phyloP scores from a whole-genome alignment of 1,140 invertebrate genomes.

The Drosophila mauritiana region DNA sequence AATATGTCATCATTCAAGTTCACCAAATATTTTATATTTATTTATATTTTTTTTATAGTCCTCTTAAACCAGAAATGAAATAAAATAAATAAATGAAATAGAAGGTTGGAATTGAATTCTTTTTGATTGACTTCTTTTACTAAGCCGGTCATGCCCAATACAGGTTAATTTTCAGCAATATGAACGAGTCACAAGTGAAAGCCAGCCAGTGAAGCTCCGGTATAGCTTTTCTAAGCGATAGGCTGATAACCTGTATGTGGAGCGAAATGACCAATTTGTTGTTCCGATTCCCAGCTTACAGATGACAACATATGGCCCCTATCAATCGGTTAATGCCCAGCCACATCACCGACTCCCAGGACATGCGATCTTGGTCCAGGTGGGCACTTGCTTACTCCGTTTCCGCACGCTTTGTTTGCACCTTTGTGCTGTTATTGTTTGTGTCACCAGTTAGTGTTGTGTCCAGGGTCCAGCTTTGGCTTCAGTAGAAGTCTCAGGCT shows the following conservation, averaged over 20 bases:
- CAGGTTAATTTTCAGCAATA: too few species aligned
- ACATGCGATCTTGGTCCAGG: slow-evolving; percentile 15
- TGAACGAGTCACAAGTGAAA: not conserved
- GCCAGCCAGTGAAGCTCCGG: not conserved
- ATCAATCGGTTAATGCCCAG: slow-evolving; percentile 30
- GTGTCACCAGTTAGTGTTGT: slow-evolving; percentile 33
- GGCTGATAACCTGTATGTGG: not conserved
- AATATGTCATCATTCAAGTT: too few species aligned
- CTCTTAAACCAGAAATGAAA: too few species aligned
- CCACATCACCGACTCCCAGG: slow-evolving; percentile 20
- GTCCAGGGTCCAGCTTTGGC: not conserved
- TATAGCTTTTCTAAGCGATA: not conserved
- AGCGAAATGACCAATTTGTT: slow-evolving; percentile 6
- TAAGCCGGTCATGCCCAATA: too few species aligned
- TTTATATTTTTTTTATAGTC: too few species aligned
- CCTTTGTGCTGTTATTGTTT: slow-evolving; percentile 63
- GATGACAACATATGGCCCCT: slow-evolving; percentile 26
- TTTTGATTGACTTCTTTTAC: too few species aligned
- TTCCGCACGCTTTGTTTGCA: slow-evolving; percentile 32
- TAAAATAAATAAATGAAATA: too few species aligned
- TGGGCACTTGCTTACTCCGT: slow-evolving; percentile 34
- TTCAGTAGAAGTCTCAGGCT: slow-evolving; percentile 1
- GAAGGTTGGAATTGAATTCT: too few species aligned
- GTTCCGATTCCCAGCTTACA: slow-evolving; percentile 2
- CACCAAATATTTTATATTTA: too few species aligned